Base-by-base conservation (phyloP, 2,113 vertebrate genomes). In the Prietella phreatophila region DNA sequence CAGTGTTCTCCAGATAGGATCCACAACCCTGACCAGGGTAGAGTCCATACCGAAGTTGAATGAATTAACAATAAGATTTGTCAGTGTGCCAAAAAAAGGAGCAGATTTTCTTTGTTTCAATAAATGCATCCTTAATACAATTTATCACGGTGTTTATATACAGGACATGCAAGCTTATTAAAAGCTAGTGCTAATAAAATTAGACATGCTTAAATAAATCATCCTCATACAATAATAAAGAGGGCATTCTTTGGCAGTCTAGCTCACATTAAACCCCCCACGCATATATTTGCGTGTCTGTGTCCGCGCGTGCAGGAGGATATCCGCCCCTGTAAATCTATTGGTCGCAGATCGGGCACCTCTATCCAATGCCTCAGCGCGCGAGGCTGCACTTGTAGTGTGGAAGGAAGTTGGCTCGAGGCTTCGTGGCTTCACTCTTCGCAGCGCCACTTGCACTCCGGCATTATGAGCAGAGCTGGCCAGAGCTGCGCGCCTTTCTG, bases 391-490 rank as follows among this genome's bases (percentile, higher is more conserved):
- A 97, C 96, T 97, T 98, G 96, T 97, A 96, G 97, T 97, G 97
- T 96, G 96, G 96, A 97, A 98, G 96, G 96, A 97, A 98, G 97
- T 97, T 97, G 96, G 95, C 96, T 97, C 94, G 94, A 96, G 95
- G 96, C 96, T 94, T 94, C 96, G 95, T 95, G 95, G 95, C 94
- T 95, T 94, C 75, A 89, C 91, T 92, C 95, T 82, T 96, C 96
- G 95, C 96, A 93, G 96, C 96, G 96, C 93, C 96, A 95, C 95
- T 95, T 95, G 96, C 96, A 97, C 97, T 96, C 95, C 95, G 97
- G 97, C 97, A 99, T 98, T 97, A 99, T 99, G 98, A 97, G 95
- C 97, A 99, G 96, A 97, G 97, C 97, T 96, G 96, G 95, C 94
- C 96, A 95, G 95, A 96, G 94, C 95, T 97, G 93, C 95, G 92